Conservation (phyloP, 2,113 vertebrate species). For the Coracopsis vasa region DNA sequence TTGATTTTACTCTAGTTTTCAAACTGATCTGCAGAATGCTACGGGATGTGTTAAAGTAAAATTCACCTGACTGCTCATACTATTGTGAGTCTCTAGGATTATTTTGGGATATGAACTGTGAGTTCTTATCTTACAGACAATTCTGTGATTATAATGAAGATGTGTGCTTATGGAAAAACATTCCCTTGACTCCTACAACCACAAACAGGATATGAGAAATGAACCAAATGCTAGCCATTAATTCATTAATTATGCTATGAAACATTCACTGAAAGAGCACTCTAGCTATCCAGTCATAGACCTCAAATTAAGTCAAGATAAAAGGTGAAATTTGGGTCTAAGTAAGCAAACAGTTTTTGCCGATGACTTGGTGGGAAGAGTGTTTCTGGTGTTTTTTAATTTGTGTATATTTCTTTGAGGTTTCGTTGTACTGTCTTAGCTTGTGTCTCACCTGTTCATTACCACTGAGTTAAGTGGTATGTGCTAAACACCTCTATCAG, state of each 20-base stretch:
- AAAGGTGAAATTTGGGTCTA: neutral
- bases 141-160: slow-evolving; percentile 23
- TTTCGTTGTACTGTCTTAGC: neutral
- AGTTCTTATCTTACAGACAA: neutral
- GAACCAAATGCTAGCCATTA: neutral
- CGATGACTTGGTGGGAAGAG: neutral
- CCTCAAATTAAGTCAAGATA: neutral
- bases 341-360: neutral
- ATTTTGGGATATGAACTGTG: neutral
- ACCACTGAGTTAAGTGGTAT: neutral
- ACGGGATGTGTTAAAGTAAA: neutral
- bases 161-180: neutral
- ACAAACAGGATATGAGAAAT: neutral
- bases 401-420: neutral
- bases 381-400: neutral
- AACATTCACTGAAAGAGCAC: neutral
- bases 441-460: neutral
- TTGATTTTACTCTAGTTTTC: neutral
- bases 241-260: neutral
- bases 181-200: neutral
- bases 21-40: neutral
- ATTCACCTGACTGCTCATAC: neutral
- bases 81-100: neutral
- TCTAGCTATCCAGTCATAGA: neutral
- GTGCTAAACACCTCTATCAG: neutral